Percentiles rank a stretch among this genome's conserved stretches.
phyloP scores from a whole-genome alignment of 2,113 vertebrate species.

The Syngnathoides biaculeatus region DNA sequence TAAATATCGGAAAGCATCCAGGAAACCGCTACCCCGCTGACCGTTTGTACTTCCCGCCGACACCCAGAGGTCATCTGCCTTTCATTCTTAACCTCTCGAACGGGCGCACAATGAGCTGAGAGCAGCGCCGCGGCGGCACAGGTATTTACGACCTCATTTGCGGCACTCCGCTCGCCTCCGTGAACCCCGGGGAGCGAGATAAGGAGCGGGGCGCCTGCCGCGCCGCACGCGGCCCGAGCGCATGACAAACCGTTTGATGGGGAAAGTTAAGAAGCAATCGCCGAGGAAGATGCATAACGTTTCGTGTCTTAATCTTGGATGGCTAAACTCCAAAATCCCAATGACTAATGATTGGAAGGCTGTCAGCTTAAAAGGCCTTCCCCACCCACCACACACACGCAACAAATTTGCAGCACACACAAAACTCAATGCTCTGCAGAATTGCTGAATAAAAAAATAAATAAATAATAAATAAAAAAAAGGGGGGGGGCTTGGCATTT shows the following conservation, averaged over 20 bases:
- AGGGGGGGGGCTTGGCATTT: conserved; percentile 14
- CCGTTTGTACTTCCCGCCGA: conserved; percentile 24
- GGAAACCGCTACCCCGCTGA: conserved; percentile 9
- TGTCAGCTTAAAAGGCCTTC: conserved; percentile 47
- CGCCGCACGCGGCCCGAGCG: conserved; percentile 11
- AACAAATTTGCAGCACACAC: conserved; percentile 24
- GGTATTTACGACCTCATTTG: conserved; percentile 42
- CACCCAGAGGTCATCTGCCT: conserved; percentile 24
- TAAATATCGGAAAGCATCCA: conserved; percentile 12
- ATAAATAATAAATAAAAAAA: too few species aligned
- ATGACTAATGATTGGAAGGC: conserved; percentile 47
- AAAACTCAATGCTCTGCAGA: conserved; percentile 24
- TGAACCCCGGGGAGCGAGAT: conserved; percentile 14
- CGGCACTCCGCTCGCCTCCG: conserved; percentile 7
- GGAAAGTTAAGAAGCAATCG: neutral
- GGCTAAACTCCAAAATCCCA: conserved; percentile 44
- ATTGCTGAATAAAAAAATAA: conserved; percentile 17
- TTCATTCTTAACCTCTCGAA: conserved; percentile 35
- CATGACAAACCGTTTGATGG: conserved; percentile 7
- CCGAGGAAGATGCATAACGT: neutral
- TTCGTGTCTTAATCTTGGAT: conserved; percentile 37
- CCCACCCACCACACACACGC: conserved; percentile 8
- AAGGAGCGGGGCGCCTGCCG: conserved; percentile 1
- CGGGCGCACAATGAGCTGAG: conserved; percentile 15
- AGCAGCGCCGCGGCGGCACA: conserved; percentile 16